These are phyloP conservation scores for Pardosa pseudoannulata DNA, from an alignment of 2,888 invertebrate species.

Conservation along the genomic window DNA sequence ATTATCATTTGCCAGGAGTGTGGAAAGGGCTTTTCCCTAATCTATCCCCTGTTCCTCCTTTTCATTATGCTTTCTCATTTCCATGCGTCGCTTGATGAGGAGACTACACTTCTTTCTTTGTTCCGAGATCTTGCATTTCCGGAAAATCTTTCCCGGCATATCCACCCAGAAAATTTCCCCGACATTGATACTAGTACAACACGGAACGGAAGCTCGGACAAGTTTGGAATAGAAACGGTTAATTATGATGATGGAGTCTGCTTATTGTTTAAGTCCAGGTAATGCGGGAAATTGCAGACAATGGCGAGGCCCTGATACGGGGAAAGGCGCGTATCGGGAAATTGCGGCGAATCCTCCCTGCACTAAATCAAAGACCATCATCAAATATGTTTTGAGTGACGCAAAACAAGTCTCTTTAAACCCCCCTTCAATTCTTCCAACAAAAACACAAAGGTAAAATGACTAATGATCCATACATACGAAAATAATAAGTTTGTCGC, in stretches of 20 bases:
- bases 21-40: conserved; percentile 70
- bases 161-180: conserved; percentile 66
- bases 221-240: conserved; percentile 68
- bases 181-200: conserved; percentile 50
- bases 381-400: conserved; percentile 54
- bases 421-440: conserved; percentile 35
- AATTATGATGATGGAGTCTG: conserved; percentile 71
- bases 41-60: conserved; percentile 70
- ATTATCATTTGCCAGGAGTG: conserved; percentile 71
- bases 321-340: conserved; percentile 46
- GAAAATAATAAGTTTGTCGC: conserved; percentile 72
- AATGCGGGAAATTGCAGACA: conserved; percentile 38
- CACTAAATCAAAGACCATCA: conserved; percentile 47
- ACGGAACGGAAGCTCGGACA: conserved; percentile 65
- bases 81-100: conserved; percentile 71
- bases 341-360: conserved; percentile 13
- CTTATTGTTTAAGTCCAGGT: conserved; percentile 68
- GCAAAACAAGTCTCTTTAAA: conserved; percentile 62
- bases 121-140: conserved; percentile 71
- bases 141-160: conserved; percentile 57
- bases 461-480: conserved; percentile 63
- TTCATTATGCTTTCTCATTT: conserved; percentile 71
- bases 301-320: conserved; percentile 30
- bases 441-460: conserved; percentile 68
- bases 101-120: conserved; percentile 69